Evolutionary conservation across 1,140 invertebrate species (phyloP).

Genomic region (Acromyrmex charruanus): DNA sequence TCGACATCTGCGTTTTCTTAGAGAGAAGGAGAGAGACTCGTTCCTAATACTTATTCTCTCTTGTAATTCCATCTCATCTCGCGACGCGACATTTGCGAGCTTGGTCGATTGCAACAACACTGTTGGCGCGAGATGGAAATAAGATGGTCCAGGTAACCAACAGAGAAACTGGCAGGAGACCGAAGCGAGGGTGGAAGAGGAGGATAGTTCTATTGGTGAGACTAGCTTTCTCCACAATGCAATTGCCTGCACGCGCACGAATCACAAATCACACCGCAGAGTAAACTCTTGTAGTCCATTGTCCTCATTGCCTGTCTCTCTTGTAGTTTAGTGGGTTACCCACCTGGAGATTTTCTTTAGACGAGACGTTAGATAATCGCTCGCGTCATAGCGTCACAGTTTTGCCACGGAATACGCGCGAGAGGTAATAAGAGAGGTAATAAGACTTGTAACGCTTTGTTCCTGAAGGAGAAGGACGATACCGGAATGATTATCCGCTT

Average conservation of each 20-base stretch:
- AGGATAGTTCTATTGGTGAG: constrained; percentile 43
- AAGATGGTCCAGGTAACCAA: constrained; percentile 31
- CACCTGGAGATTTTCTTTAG: constrained; percentile 66
- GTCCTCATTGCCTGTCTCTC: constrained; percentile 64
- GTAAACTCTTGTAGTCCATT: constrained; percentile 67
- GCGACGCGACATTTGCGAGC: constrained; percentile 49
- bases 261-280: constrained; percentile 48
- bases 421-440: constrained; percentile 11
- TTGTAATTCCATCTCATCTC: constrained; percentile 34
- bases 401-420: constrained; percentile 36
- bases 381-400: constrained; percentile 56
- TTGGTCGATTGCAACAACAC: constrained; percentile 10
- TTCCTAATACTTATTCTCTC: constrained; percentile 33
- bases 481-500: constrained; percentile 32
- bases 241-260: constrained; percentile 68
- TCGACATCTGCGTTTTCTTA: not conserved
- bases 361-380: constrained; percentile 67
- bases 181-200: not conserved
- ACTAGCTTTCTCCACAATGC: constrained; percentile 73
- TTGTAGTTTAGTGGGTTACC: constrained; percentile 77
- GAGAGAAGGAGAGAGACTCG: not conserved
- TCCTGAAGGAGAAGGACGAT: constrained; percentile 27
- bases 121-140: constrained; percentile 10
- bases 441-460: not conserved
- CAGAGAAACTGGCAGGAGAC: constrained; percentile 4